Evolutionary conservation across 2,113 vertebrate genomes (phyloP).

Genomic region (Alouatta palliata): DNA sequence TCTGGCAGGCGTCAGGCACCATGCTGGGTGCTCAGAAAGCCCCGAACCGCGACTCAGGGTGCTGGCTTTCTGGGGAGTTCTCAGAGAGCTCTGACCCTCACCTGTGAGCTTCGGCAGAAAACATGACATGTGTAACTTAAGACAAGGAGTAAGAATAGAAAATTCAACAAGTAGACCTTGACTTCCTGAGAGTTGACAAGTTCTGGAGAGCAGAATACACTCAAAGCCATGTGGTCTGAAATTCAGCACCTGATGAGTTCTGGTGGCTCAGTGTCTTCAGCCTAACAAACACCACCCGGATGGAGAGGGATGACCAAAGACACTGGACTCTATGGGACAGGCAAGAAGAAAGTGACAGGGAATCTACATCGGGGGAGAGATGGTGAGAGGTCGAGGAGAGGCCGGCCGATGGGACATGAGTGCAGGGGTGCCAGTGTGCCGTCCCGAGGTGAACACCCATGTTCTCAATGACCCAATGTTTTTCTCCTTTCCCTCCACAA

Average conservation of each 20-base stretch:
- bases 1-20: accelerated
- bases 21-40: too few species aligned
- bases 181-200: neutral
- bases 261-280: neutral
- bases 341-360: neutral
- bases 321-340: neutral
- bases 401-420: neutral
- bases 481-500: neutral
- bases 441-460: too few species aligned
- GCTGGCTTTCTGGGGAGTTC: neutral
- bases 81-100: too few species aligned
- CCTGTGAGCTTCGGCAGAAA: neutral
- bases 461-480: accelerated
- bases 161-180: accelerated
- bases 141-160: neutral
- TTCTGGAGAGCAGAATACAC: accelerated
- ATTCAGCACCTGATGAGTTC: too few species aligned
- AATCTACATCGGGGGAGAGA: neutral
- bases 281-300: neutral
- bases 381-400: accelerated
- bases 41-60: accelerated
- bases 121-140: neutral
- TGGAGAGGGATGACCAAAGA: accelerated
- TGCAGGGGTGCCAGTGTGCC: accelerated
- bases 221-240: too few species aligned